Evolutionary conservation across 2,888 invertebrate genomes (phyloP).

Genomic region (Mechanitis mazaeus): DNA sequence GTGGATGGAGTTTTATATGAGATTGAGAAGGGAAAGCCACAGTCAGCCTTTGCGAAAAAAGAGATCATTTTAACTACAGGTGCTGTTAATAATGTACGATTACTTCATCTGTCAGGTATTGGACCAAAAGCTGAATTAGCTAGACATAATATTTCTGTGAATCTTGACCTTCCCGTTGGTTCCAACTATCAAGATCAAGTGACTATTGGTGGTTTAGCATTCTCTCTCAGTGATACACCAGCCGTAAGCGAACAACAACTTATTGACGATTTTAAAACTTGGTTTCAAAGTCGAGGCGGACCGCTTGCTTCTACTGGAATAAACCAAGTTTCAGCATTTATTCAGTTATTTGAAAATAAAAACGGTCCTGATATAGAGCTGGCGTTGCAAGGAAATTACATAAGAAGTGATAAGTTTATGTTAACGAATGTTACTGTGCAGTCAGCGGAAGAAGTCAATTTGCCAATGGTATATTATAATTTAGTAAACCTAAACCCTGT

Average conservation of each 20-base stretch:
- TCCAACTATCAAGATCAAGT: slow-evolving; percentile 69
- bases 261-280: slow-evolving; percentile 64
- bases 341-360: slow-evolving; percentile 63
- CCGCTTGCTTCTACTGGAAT: slow-evolving; percentile 65
- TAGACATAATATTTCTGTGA: slow-evolving; percentile 54
- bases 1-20: slow-evolving; percentile 64
- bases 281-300: slow-evolving; percentile 63
- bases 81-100: slow-evolving; percentile 66
- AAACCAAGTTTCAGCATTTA: slow-evolving; percentile 65
- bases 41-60: slow-evolving; percentile 60
- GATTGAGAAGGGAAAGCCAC: slow-evolving; percentile 61
- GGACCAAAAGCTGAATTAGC: slow-evolving; percentile 58
- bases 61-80: slow-evolving; percentile 64
- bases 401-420: slow-evolving; percentile 70
- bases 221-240: slow-evolving; percentile 53
- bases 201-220: slow-evolving; percentile 63
- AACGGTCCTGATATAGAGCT: slow-evolving; percentile 67
- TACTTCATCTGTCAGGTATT: slow-evolving; percentile 65
- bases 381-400: slow-evolving; percentile 62
- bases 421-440: slow-evolving; percentile 64
- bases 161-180: slow-evolving; percentile 62
- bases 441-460: slow-evolving; percentile 57
- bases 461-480: slow-evolving; percentile 67
- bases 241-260: slow-evolving; percentile 53
- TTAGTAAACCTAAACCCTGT: slow-evolving; percentile 64